These are phyloP conservation scores for Mongoloraphidia duomilia DNA, from an alignment of 2,888 invertebrate genomes.

Conservation along the genomic window DNA sequence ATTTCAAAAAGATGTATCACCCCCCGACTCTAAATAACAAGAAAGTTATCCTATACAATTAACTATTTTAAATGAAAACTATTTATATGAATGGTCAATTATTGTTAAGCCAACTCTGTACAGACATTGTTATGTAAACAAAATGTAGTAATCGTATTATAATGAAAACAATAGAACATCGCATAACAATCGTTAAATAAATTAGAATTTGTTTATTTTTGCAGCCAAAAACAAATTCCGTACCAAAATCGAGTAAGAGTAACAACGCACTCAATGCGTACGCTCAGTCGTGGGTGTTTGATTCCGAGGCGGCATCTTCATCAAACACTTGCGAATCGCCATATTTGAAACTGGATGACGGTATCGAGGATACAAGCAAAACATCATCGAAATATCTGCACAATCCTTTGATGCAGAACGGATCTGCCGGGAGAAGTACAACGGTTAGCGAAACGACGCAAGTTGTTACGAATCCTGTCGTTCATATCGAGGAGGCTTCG, in stretches of 20 bases:
- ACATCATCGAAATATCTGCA: constrained; percentile 2
- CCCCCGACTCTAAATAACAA: too few species aligned
- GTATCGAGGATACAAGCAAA: constrained; percentile 14
- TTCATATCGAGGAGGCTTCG: constrained; percentile 31
- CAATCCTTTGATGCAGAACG: too few species aligned
- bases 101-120: too few species aligned
- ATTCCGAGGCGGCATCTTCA: constrained; percentile 22
- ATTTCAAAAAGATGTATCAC: too few species aligned
- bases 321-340: constrained; percentile 18
- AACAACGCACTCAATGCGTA: constrained; percentile 28
- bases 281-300: constrained; percentile 37
- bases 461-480: constrained; percentile 29
- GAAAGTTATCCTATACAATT: too few species aligned
- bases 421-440: background rate
- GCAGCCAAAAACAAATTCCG: constrained; percentile 28
- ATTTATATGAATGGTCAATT: too few species aligned
- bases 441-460: background rate
- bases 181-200: too few species aligned
- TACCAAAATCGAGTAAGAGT: constrained; percentile 21
- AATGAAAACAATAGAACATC: too few species aligned
- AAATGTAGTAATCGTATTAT: too few species aligned
- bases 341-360: constrained; percentile 11
- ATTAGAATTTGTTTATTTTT: constrained; percentile 11
- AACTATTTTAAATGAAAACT: too few species aligned
- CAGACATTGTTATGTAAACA: too few species aligned